Evolutionary conservation across 2,113 vertebrate genomes (phyloP), one percentile per base, ranked within the genome.

Genomic region (Aegotheles bennettii): DNA sequence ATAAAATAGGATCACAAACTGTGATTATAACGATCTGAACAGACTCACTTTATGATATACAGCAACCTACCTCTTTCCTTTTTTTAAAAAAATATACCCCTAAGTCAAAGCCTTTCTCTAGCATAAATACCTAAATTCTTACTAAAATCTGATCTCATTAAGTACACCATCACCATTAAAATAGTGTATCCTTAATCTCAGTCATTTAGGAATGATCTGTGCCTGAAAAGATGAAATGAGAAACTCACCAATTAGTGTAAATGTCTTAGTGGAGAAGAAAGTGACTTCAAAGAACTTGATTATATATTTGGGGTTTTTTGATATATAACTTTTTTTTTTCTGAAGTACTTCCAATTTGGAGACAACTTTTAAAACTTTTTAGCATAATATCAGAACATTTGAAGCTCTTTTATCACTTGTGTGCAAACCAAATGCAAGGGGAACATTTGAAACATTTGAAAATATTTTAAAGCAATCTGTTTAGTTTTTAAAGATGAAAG

Each of bases 141-240:
- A 59, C 31, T 88, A 56, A 94, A 94, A 90, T 77, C 70, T 78
- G 69, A 82, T 85, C 87, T 96, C 42, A 59, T 94, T 85, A 94
- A 61, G 36, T 59, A 38, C 2, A 5, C 35, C 28, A 84, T 92
- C 51, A 42, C 26, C 67, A 77, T 96, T 95, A 91, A 95, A 95
- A 78, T 31, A 48, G 16, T 48, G 17, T 65, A 87, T 50, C 33
- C 45, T 89, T 74, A 86, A 73, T 75, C 54, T 90, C 64, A 93
- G 80, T 85, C 68, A 79, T 63, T 86, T 94, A 75, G 42, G 94
- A 96, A 82, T 85, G 3, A 61, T 92, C 45, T 36, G 28, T 89
- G 60, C 71, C 43, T 90, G 63, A 83, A 88, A 94, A 96, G 59
- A 90, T 89, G 47, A 92, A 94, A 96, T 77, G n/a, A 94, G 35